These are phyloP conservation scores for Stenurella melanura DNA, from an alignment of 2,888 invertebrate genomes.

Conservation along the genomic window DNA sequence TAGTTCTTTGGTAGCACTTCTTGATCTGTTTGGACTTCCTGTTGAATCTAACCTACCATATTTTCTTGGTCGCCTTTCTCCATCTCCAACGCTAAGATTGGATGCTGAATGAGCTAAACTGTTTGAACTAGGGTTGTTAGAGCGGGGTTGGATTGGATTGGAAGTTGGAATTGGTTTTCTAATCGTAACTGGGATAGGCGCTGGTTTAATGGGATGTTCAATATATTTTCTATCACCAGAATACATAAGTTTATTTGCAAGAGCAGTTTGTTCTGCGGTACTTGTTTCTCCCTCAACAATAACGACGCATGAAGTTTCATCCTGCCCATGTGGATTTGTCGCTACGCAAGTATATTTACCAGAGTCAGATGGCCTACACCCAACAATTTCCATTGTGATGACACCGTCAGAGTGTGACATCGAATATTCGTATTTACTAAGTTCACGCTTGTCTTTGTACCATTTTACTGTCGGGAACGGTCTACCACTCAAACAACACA, in stretches of 20 bases:
- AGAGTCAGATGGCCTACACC: constrained; percentile 95
- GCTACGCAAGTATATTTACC: constrained; percentile 97
- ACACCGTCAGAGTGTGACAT: constrained; percentile 96
- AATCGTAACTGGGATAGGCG: constrained; percentile 84
- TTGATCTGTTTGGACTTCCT: constrained; percentile 89
- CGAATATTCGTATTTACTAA: constrained; percentile 92
- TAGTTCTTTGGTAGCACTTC: constrained; percentile 92
- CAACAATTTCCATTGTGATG: constrained; percentile 96
- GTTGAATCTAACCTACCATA: constrained; percentile 84
- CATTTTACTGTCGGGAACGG: constrained; percentile 95
- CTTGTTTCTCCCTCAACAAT: constrained; percentile 92
- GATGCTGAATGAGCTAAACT: constrained; percentile 73
- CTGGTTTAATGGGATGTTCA: constrained; percentile 88
- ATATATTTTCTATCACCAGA: constrained; percentile 93
- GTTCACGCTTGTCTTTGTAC: constrained; percentile 94
- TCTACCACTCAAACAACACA: constrained; percentile 96
- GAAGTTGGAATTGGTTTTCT: constrained; percentile 74
- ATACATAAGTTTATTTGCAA: constrained; percentile 91
- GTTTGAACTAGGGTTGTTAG: constrained; percentile 63
- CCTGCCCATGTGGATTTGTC: constrained; percentile 93
- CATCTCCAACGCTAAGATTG: constrained; percentile 71
- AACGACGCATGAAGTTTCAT: constrained; percentile 96
- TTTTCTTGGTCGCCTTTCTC: constrained; percentile 77
- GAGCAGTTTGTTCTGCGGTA: constrained; percentile 87
- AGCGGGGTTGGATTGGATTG: constrained; percentile 71